Evolutionary conservation across 2,888 invertebrate species (phyloP), one percentile per base, ranked within the genome.

Genomic region (Teleiodes luculella): DNA sequence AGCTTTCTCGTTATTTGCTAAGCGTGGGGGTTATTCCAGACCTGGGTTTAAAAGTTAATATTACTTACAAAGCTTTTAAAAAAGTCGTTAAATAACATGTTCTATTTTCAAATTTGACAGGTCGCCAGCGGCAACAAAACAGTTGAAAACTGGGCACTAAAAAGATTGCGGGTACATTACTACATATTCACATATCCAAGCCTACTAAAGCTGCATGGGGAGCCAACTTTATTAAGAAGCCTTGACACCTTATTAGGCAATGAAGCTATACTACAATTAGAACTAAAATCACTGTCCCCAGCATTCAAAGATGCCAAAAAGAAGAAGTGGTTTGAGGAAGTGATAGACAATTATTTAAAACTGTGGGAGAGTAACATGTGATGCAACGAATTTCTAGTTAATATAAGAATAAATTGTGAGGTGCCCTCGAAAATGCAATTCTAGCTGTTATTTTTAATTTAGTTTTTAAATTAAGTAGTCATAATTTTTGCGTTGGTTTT

Each of bases 311-410:
- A 96, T 65, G 91, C 90, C 3, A 89, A 91, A 39, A 95, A 95
- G 77, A 91, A 93, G 67, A 91, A 93, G 74, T 97, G 96, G 96
- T 97, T 96, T 78, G 93, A 95, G 65, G 96, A 96, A 88, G 95
- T 96, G 56, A 91, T 97, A 77, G 96, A 96, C 85, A 97, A 97
- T 91, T 95, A 95, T 85, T 92, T 96, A 82, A 96, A 96, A 83
- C 86, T 97, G 61, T 96, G 96, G 96, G 96, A 97, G 83, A 94
- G 94, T 70, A 97, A 97, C 82, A 95, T 96, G 93, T 94, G 92
- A 93, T 81, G 67, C 54, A 46, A 46, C 31, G 46, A 46, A 30
- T 31, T 46, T 46, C 24, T 46, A 46, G 30, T 16, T 28, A 43
- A 43, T 20, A 0, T 30, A 6, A 4, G 30, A 41, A 8, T 20